Evolutionary conservation across 2,797 vertebrate species (phyloP), one percentile per base, ranked within the genome.

Genomic region (Paratrypauchen microcephalus): DNA sequence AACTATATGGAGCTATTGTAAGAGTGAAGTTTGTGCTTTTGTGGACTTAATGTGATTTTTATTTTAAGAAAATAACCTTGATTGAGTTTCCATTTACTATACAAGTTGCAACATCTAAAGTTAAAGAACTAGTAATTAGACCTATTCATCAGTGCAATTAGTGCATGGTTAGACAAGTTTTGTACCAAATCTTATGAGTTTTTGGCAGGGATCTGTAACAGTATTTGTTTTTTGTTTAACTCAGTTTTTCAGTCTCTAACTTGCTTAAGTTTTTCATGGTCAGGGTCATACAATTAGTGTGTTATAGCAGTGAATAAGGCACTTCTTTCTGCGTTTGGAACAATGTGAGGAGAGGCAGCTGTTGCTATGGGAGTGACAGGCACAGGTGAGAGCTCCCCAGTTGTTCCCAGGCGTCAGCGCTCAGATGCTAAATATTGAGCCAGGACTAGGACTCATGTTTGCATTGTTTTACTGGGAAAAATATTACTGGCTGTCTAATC

Each of bases 301-400:
- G 24, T 8, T 47, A 36, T 45, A 39, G 12, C 28, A 76, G 50
- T 73, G 72, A 70, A 70, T 74, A 63, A n/a, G 67, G 18, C 24
- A 50, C 63, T 73, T 69, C 23, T 79, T 30, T 55, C n/a, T 72
- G 57, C 30, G 66, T 77, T 61, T 70, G 63, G 76, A 62, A 79
- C 82, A 77, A 78, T 79, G 72, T 12, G 48, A 80, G 74, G 85
- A 63, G 65, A 71, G 65, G 86, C 90, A 91, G 90, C 88, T 91
- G 92, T 81, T 86, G 80, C 71, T 66, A 68, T 70, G 74, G 67
- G 89, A 93, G 83, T 88, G 92, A 89, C 84, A 75, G 41, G 77
- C 82, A 79, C 92, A 92, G 91, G 91, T 93, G 90, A 89, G 82
- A 76, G 72, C 23, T 62, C 32, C 68, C 73, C 88, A 90, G 88